Percentiles rank a stretch among this genome's conserved stretches.
phyloP scores from a whole-genome alignment of 2,888 invertebrate species.

The Athalia cordata region DNA sequence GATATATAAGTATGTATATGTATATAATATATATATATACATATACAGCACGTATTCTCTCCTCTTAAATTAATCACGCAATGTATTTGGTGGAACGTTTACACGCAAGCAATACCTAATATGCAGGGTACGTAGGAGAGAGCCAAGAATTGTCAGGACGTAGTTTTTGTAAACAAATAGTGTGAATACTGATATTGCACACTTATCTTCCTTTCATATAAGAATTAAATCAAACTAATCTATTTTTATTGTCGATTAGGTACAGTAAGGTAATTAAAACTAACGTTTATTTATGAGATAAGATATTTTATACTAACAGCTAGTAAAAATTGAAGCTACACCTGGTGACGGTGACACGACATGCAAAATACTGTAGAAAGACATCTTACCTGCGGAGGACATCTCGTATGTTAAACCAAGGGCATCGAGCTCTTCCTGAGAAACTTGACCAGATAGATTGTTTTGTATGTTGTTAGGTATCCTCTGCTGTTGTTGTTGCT shows the following conservation, averaged over 20 bases:
- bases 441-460: constrained; percentile 72
- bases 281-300: not conserved
- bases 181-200: constrained; percentile 55
- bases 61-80: constrained; percentile 21
- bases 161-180: constrained; percentile 54
- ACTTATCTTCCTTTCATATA: constrained; percentile 64
- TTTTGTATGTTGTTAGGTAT: constrained; percentile 71
- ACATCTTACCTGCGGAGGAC: constrained; percentile 78
- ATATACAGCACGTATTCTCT: constrained; percentile 18
- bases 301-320: constrained; percentile 11
- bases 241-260: constrained; percentile 5
- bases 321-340: constrained; percentile 27
- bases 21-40: not conserved
- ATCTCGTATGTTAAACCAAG: constrained; percentile 83
- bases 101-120: constrained; percentile 16
- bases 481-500: constrained; percentile 69
- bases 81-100: constrained; percentile 12
- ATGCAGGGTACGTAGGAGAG: not conserved
- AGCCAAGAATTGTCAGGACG: constrained; percentile 52
- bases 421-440: constrained; percentile 82
- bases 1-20: not conserved
- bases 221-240: constrained; percentile 44
- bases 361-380: constrained; percentile 53
- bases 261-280: not conserved
- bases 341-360: constrained; percentile 19